phyloP scores from a whole-genome alignment of 1,140 invertebrate genomes.

The Telenomus remus region DNA sequence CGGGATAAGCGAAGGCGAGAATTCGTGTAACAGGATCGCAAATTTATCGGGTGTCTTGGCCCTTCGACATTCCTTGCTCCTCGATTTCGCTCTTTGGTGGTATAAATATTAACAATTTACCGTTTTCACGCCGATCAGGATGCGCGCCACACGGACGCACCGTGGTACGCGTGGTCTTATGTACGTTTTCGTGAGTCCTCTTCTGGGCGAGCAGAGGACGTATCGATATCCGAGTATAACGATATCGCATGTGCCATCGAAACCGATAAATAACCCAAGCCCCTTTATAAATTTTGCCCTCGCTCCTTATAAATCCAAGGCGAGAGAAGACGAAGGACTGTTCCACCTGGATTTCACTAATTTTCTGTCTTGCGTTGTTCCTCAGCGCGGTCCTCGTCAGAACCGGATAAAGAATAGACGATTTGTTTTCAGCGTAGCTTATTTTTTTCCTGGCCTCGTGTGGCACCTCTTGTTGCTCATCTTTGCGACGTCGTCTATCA shows the following conservation, averaged over 20 bases:
- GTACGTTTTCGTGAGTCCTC: conserved; percentile 59
- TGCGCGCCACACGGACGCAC: conserved; percentile 32
- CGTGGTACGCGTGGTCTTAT: conserved; percentile 36
- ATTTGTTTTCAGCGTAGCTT: conserved; percentile 40
- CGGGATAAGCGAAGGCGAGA: conserved; percentile 46
- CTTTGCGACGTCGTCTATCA: conserved; percentile 43
- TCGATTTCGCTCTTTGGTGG: conserved; percentile 58
- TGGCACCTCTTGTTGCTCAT: conserved; percentile 20
- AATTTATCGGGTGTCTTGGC: conserved; percentile 60
- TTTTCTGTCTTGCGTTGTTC: conserved; percentile 68
- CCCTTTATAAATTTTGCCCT: conserved; percentile 72
- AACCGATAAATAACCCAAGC: conserved; percentile 72
- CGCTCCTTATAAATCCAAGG: conserved; percentile 74
- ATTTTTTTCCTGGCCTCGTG: conserved; percentile 29
- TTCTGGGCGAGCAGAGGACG: conserved; percentile 56
- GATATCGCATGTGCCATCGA: conserved; percentile 74
- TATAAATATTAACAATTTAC: conserved; percentile 63
- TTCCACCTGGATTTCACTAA: conserved; percentile 74
- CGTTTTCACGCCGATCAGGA: conserved; percentile 51
- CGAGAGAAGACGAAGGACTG: conserved; percentile 64
- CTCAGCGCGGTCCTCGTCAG: conserved; percentile 34
- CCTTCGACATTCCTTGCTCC: conserved; percentile 63
- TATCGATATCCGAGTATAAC: conserved; percentile 73
- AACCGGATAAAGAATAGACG: conserved; percentile 60
- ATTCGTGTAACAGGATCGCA: conserved; percentile 60